A percentile compares a stretch with the other conserved stretches of the same genome.
phyloP scores from a whole-genome alignment of 2,113 vertebrate species.

The Mohoua ochrocephala region DNA sequence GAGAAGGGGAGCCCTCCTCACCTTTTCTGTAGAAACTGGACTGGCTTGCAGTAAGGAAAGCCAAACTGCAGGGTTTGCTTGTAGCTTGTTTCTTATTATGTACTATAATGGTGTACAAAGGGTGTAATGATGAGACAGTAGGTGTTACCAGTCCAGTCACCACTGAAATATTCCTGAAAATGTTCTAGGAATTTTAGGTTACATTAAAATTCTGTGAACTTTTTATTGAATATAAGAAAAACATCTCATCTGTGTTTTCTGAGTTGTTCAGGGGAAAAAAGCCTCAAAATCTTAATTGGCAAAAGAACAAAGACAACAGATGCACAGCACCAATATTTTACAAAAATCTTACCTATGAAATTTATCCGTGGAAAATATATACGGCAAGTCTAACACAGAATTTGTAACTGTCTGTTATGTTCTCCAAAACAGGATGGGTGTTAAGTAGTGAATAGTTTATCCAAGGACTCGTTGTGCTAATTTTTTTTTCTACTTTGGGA shows the following conservation, averaged over 20 bases:
- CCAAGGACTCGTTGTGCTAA: background rate
- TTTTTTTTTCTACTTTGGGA: background rate
- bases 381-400: background rate
- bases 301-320: background rate
- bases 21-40: background rate
- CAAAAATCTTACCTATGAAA: background rate
- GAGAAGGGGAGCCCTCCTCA: rapidly evolving
- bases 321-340: background rate
- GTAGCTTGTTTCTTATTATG: background rate
- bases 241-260: background rate
- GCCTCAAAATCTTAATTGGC: background rate
- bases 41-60: background rate
- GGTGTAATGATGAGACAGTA: background rate
- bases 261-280: rapidly evolving
- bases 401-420: background rate
- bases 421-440: background rate
- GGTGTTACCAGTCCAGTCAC: background rate
- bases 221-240: background rate
- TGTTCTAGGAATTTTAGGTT: background rate
- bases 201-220: background rate
- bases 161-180: background rate
- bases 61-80: background rate
- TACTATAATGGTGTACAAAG: background rate
- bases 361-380: background rate
- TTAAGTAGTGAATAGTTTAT: background rate